These are phyloP conservation scores for Rhyacichthys aspro DNA, from an alignment of 2,797 vertebrate species.

Conservation along the genomic window DNA sequence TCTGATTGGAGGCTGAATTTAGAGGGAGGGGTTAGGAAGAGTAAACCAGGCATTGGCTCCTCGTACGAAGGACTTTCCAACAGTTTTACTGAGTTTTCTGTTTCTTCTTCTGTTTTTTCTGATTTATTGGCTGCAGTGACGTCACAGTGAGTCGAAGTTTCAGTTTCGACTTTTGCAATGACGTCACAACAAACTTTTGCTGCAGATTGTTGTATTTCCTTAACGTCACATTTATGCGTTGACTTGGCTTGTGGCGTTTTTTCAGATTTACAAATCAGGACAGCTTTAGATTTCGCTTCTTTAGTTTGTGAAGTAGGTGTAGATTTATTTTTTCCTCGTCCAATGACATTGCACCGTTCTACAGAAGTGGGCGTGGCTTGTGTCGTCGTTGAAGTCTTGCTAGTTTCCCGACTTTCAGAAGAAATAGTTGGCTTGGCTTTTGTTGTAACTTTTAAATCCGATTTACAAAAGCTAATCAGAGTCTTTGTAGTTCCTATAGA, in stretches of 20 bases:
- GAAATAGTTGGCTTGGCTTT: background rate
- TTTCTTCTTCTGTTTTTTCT: background rate
- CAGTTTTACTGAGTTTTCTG: background rate
- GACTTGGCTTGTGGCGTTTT: too few species aligned
- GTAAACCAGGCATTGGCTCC: conserved; percentile 87
- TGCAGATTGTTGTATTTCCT: background rate
- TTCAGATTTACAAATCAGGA: background rate
- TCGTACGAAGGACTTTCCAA: conserved; percentile 62
- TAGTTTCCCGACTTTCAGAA: background rate
- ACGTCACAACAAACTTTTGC: too few species aligned
- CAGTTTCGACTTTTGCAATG: background rate
- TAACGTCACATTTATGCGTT: background rate
- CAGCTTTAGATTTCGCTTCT: background rate
- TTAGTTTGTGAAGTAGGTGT: background rate
- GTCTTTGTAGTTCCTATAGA: background rate
- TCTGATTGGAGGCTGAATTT: conserved; percentile 8
- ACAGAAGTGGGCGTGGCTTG: background rate
- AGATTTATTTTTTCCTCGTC: background rate
- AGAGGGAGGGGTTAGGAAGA: conserved; percentile 80
- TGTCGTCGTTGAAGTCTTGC: background rate
- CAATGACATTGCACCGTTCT: background rate
- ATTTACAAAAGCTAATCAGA: background rate
- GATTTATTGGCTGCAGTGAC: background rate
- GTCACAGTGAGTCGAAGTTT: background rate
- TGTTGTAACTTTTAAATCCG: background rate